Conservation (phyloP, 1,140 invertebrate genomes). For the Aphis craccivora region DNA sequence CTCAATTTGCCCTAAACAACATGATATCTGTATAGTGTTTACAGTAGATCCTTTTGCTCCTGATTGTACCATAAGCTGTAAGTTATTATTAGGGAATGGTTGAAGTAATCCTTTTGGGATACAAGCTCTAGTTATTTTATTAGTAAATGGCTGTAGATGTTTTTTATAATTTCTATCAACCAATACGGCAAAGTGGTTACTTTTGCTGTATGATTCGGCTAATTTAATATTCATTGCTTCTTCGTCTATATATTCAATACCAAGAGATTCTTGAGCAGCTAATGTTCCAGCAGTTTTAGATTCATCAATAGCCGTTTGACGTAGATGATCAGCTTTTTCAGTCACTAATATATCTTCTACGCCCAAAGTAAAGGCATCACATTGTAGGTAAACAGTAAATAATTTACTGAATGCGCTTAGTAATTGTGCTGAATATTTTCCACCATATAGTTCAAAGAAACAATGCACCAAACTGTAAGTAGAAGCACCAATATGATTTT, state of each 20-base stretch:
- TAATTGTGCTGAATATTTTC: conserved; percentile 78
- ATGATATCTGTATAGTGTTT: conserved; percentile 98
- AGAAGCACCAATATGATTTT: conserved; percentile 94
- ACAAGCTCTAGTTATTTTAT: conserved; percentile 86
- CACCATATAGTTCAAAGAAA: conserved; percentile 95
- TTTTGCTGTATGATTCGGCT: conserved; percentile 75
- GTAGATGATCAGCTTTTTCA: conserved; percentile 73
- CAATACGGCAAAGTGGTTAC: conserved; percentile 79
- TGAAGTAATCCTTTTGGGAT: conserved; percentile 82
- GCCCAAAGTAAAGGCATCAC: conserved; percentile 92
- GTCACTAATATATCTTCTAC: conserved; percentile 92
- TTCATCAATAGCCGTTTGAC: conserved; percentile 75
- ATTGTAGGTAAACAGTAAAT: conserved; percentile 89
- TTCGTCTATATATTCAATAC: conserved; percentile 68
- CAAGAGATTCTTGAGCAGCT: conserved; percentile 76
- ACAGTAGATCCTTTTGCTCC: conserved; percentile 97
- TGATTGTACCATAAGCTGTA: conserved; percentile 97
- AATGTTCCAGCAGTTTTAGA: conserved; percentile 69
- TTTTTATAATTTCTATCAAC: conserved; percentile 89
- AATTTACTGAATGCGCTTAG: conserved; percentile 90
- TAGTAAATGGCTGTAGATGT: conserved; percentile 82
- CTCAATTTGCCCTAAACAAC: conserved; percentile 96
- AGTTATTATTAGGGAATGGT: conserved; percentile 92
- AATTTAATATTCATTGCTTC: conserved; percentile 71
- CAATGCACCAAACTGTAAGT: conserved; percentile 92